These are phyloP conservation scores for Tauraco erythrolophus DNA, from an alignment of 2,113 vertebrate species.

Conservation along the genomic window DNA sequence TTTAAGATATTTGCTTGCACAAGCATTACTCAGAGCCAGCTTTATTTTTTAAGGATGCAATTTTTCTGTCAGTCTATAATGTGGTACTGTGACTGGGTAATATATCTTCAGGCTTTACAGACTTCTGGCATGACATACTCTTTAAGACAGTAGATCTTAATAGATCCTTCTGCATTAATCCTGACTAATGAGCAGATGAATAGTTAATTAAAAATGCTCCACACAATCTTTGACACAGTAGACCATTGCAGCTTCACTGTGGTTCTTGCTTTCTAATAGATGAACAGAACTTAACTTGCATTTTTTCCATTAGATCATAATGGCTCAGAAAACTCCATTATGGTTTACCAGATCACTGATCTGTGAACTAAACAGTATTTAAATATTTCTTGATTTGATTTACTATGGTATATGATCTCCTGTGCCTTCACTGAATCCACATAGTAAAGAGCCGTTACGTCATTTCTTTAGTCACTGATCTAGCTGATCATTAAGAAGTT, in stretches of 20 bases:
- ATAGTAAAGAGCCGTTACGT: slow-evolving; percentile 17
- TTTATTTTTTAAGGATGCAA: slow-evolving; percentile 63
- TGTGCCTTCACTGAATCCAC: slow-evolving; percentile 35
- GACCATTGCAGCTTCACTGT: slow-evolving; percentile 2
- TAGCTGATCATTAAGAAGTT: slow-evolving; percentile 41
- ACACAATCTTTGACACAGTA: not conserved
- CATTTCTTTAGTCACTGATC: slow-evolving; percentile 54
- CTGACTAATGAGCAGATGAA: slow-evolving; percentile 50
- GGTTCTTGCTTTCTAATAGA: slow-evolving; percentile 27
- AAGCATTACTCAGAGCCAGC: slow-evolving; percentile 57
- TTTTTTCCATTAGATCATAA: slow-evolving; percentile 52
- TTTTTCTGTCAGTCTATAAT: slow-evolving; percentile 70
- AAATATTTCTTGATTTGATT: slow-evolving; percentile 67
- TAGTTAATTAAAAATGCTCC: slow-evolving; percentile 56
- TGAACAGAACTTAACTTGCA: slow-evolving; percentile 29
- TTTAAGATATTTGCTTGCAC: slow-evolving; percentile 60
- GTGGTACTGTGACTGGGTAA: slow-evolving; percentile 45
- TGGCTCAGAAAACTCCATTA: slow-evolving; percentile 53
- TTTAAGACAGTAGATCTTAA: slow-evolving; percentile 59
- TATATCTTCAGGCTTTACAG: slow-evolving; percentile 57
- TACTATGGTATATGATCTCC: slow-evolving; percentile 23
- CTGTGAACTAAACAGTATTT: slow-evolving; percentile 64
- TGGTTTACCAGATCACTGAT: slow-evolving; percentile 65
- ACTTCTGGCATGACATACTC: slow-evolving; percentile 22
- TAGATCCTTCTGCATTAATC: slow-evolving; percentile 62